Evolutionary conservation across 2,888 invertebrate genomes (phyloP).

Genomic region (Eristalis tenax): DNA sequence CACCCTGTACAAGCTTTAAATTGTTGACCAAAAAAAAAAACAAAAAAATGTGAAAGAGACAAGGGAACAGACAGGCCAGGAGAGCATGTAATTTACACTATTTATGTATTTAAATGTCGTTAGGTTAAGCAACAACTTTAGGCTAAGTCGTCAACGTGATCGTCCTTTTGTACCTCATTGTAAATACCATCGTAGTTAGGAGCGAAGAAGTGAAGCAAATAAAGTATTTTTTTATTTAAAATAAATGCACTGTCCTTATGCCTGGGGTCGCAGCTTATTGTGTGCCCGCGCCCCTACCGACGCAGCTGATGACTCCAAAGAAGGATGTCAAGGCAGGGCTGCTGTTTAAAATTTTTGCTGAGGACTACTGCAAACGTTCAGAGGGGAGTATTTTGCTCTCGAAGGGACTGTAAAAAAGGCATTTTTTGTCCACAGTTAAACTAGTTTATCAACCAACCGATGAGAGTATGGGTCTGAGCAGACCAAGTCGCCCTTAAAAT

Average conservation of each 20-base stretch:
- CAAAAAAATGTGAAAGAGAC: slow-evolving; percentile 5
- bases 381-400: too few relatives aligned
- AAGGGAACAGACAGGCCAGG: background rate
- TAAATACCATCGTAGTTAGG: slow-evolving; percentile 51
- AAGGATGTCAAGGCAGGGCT: too few relatives aligned
- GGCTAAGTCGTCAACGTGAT: slow-evolving; percentile 23
- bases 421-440: too few relatives aligned
- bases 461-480: too few relatives aligned
- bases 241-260: background rate
- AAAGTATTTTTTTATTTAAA: slow-evolving; percentile 39
- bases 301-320: too few relatives aligned
- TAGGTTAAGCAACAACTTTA: background rate
- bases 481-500: too few relatives aligned
- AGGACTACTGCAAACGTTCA: too few relatives aligned
- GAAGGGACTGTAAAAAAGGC: too few relatives aligned
- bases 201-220: slow-evolving; percentile 24
- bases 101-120: slow-evolving; percentile 32
- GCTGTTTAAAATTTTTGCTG: too few relatives aligned
- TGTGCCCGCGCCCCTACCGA: too few relatives aligned
- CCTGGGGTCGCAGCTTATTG: too few relatives aligned
- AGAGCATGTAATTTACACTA: slow-evolving; percentile 32
- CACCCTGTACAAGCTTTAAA: slow-evolving; percentile 22
- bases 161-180: slow-evolving; percentile 63
- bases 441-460: too few relatives aligned
- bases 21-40: slow-evolving; percentile 29